phyloP scores from a whole-genome alignment of 2,113 vertebrate genomes.

The Phrynosoma platyrhinos region DNA sequence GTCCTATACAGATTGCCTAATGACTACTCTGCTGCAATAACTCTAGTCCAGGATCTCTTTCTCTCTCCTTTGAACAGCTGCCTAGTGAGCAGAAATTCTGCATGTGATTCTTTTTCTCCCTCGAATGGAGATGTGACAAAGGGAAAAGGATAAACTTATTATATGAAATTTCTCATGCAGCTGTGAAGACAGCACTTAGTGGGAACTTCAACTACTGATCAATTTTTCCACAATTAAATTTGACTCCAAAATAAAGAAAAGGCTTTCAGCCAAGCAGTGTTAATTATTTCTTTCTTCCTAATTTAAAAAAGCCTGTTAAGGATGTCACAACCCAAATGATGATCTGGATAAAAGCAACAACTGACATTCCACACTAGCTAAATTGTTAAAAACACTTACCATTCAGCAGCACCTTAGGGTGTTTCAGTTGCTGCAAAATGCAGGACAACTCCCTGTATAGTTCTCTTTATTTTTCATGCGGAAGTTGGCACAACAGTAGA shows the following conservation, averaged over 20 bases:
- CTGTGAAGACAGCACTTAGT: neutral
- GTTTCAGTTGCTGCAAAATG: neutral
- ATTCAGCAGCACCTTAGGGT: neutral
- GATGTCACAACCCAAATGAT: neutral
- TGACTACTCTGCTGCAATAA: neutral
- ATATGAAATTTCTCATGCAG: neutral
- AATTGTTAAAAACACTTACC: slow-evolving; percentile 19
- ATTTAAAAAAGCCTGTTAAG: neutral
- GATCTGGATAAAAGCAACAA: neutral
- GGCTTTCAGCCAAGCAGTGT: neutral
- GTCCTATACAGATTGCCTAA: neutral
- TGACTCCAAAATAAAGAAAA: neutral
- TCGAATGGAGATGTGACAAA: neutral
- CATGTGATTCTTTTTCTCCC: neutral
- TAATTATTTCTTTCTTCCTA: neutral
- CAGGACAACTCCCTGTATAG: neutral
- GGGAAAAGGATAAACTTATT: neutral
- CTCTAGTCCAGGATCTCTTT: neutral
- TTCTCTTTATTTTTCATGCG: neutral
- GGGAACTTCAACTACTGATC: neutral
- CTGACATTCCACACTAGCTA: neutral
- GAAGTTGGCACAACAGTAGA: neutral
- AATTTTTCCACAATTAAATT: neutral
- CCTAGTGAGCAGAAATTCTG: neutral
- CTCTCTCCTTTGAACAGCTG: neutral